Evolutionary conservation across 1,140 invertebrate genomes (phyloP).

Genomic region (Ceratosolen solmsi): DNA sequence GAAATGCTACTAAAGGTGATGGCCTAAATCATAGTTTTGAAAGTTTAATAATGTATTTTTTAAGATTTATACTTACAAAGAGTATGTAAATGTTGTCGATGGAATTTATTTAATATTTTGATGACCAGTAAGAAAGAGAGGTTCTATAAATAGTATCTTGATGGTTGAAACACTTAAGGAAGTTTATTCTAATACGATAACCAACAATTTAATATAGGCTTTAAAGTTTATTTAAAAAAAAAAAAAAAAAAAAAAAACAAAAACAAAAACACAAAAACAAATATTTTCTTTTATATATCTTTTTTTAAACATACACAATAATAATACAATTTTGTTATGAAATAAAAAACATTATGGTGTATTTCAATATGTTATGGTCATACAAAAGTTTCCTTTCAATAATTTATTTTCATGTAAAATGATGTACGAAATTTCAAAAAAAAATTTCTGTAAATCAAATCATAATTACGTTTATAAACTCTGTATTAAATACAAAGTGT

Average conservation of each 20-base stretch:
- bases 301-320: conserved; percentile 12
- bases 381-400: too few relatives aligned
- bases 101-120: conserved; percentile 3
- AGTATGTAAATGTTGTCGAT: neutral
- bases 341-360: too few relatives aligned
- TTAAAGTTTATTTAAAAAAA: neutral
- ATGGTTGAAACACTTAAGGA: neutral
- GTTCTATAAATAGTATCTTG: neutral
- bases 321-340: conserved; percentile 11
- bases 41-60: conserved; percentile 1
- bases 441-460: conserved; percentile 41
- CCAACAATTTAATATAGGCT: conserved; percentile 16
- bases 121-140: neutral
- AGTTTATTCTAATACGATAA: neutral
- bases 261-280: too few relatives aligned
- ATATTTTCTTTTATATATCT: too few relatives aligned
- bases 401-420: too few relatives aligned
- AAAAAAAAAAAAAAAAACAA: too few relatives aligned
- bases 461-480: conserved; percentile 37
- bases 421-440: too few relatives aligned
- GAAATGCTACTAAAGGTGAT: neutral
- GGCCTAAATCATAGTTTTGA: conserved; percentile 11
- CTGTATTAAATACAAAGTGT: conserved; percentile 65
- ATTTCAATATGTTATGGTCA: conserved; percentile 23
- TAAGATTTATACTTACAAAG: conserved; percentile 19